phyloP scores from a whole-genome alignment of 1,140 invertebrate genomes.

The Idris sp. region DNA sequence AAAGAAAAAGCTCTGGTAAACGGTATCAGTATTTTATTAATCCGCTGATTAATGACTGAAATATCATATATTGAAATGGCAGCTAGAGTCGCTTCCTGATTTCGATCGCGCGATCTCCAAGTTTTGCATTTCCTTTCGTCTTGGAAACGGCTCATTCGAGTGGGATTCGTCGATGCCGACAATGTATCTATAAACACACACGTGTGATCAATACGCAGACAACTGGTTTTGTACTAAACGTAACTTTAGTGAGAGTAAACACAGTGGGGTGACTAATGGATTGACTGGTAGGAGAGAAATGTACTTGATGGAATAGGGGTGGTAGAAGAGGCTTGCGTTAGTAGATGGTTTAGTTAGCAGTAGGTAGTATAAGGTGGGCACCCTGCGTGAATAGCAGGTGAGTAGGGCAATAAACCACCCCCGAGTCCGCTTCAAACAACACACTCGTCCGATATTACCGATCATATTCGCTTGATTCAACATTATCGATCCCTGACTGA shows the following conservation, averaged over 20 bases:
- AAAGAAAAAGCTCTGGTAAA: too few species aligned
- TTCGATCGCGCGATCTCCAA: not conserved
- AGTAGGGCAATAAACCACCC: slow-evolving; percentile 70
- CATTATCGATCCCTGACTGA: slow-evolving; percentile 29
- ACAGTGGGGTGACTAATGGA: slow-evolving; percentile 63
- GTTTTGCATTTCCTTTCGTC: not conserved
- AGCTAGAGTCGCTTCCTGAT: not conserved
- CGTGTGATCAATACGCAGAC: slow-evolving; percentile 62
- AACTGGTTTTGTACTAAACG: slow-evolving; percentile 58
- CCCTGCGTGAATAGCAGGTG: slow-evolving; percentile 72
- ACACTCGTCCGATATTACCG: too few species aligned
- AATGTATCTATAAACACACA: slow-evolving; percentile 55
- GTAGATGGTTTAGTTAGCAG: slow-evolving; percentile 67
- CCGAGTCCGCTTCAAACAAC: slow-evolving; percentile 67
- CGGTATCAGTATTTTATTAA: too few species aligned
- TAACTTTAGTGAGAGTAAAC: slow-evolving; percentile 65
- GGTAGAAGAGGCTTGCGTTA: slow-evolving; percentile 50
- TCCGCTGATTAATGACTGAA: too few species aligned
- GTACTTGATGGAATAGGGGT: slow-evolving; percentile 45
- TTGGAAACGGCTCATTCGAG: slow-evolving; percentile 8
- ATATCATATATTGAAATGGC: too few species aligned
- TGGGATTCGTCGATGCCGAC: slow-evolving; percentile 26
- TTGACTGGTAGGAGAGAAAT: slow-evolving; percentile 61
- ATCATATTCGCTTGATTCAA: slow-evolving; percentile 57
- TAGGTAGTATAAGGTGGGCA: slow-evolving; percentile 73